phyloP scores from a whole-genome alignment of 2,888 invertebrate species.

The Ypsolopha scabrella region DNA sequence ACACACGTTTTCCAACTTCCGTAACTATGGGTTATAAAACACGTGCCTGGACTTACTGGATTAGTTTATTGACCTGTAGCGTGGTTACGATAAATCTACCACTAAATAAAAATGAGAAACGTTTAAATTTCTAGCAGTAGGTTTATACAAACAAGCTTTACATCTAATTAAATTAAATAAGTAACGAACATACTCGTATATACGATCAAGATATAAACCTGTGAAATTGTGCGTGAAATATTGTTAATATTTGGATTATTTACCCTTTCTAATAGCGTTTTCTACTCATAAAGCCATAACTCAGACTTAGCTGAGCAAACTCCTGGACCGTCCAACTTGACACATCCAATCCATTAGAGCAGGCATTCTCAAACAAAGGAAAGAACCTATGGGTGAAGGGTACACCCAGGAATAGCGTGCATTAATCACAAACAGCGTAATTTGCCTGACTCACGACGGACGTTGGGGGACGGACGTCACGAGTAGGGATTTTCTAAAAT shows the following conservation, averaged over 20 bases:
- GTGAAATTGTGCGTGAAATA: neutral
- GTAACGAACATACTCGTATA: too few species aligned
- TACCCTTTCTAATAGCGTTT: neutral
- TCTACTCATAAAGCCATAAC: neutral
- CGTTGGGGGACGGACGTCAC: slow-evolving; percentile 35
- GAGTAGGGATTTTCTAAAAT: slow-evolving; percentile 56
- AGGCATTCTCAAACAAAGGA: slow-evolving; percentile 38
- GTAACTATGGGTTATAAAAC: slow-evolving; percentile 19
- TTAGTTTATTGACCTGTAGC: slow-evolving; percentile 23
- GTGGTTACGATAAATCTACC: neutral
- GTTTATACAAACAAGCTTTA: too few species aligned
- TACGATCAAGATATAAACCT: neutral
- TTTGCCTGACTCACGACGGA: slow-evolving; percentile 63
- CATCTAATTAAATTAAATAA: too few species aligned
- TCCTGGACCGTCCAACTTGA: neutral
- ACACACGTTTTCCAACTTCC: slow-evolving; percentile 18
- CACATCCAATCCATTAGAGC: slow-evolving; percentile 13
- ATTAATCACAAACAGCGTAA: slow-evolving; percentile 63
- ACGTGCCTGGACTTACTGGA: slow-evolving; percentile 16
- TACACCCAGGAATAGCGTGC: slow-evolving; percentile 52
- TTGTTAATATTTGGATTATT: neutral
- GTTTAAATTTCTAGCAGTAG: too few species aligned
- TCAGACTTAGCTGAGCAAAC: slow-evolving; percentile 1
- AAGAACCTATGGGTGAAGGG: slow-evolving; percentile 31
- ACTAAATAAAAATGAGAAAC: too few species aligned